Evolutionary conservation across 2,888 invertebrate genomes (phyloP).

Genomic region (Lottia gigantea): DNA sequence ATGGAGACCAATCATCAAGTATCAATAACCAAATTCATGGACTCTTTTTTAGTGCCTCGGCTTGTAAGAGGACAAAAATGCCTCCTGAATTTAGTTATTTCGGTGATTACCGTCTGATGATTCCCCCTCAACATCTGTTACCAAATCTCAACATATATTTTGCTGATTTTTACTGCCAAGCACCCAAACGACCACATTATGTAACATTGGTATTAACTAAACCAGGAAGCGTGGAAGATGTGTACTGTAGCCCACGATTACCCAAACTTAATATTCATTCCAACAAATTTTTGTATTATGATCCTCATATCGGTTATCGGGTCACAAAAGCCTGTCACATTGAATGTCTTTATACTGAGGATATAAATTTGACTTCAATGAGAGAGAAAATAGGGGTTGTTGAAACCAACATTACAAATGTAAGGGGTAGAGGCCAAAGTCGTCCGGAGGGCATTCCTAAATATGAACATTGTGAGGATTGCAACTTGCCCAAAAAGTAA

Average conservation of each 20-base stretch:
- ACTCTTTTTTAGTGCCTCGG: constrained; percentile 14
- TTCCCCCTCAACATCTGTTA: constrained; percentile 25
- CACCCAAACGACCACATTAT: constrained; percentile 49
- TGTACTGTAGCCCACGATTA: constrained; percentile 27
- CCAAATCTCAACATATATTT: constrained; percentile 52
- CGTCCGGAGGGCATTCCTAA: neutral
- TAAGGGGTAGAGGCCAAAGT: neutral
- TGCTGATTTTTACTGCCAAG: constrained; percentile 66
- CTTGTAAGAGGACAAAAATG: constrained; percentile 1
- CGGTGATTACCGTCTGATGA: constrained; percentile 28
- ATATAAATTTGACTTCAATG: neutral
- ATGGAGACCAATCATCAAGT: constrained; percentile 16
- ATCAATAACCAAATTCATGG: constrained; percentile 19
- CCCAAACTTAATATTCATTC: constrained; percentile 20
- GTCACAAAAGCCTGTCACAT: neutral
- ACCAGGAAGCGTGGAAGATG: constrained; percentile 15
- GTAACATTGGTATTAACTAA: constrained; percentile 55
- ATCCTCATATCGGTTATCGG: neutral
- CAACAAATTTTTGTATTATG: constrained; percentile 30
- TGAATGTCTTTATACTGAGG: neutral
- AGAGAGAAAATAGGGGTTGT: neutral
- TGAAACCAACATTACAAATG: neutral
- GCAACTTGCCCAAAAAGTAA: neutral
- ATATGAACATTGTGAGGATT: neutral
- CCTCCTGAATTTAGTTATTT: constrained; percentile 40